Base-by-base conservation (phyloP, 2,888 invertebrate species). In the Epinotia ramella region DNA sequence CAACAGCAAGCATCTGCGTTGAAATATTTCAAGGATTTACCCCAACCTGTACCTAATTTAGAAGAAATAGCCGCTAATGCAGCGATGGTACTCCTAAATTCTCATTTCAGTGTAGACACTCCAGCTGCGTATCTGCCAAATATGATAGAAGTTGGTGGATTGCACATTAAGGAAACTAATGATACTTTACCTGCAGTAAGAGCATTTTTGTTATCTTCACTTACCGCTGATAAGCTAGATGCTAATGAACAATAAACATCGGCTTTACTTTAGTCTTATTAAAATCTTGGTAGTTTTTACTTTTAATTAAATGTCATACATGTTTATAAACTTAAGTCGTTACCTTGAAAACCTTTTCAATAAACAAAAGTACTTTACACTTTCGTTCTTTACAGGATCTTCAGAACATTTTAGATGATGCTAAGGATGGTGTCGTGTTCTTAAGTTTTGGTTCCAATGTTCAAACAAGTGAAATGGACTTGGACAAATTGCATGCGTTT, bases 101-200 rank as follows among this genome's bases (percentile, higher is more conserved):
- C 85, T 57, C 91, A 93, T 79, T 84, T 82, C 49, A 87, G 87
- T 76, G 78, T 87, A 49, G 84, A 84, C 62, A 81, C 82, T 49
- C 81, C 88, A 2, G 80, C 84, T 44, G 88, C 91, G 0, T 78
- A 86, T 12, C 84, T 90, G 9, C 92, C 92, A 0, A 90, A 89
- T 75, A 86, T 92, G 79, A 84, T 92, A 9, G 89, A 91, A 81
- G 87, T 94, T 67, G 92, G 90, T 20, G 92, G 94, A 9, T 87
- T 76, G 16, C 76, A 76, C 24, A 62, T 76, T 5, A 76, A 67
- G 33, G 76, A 76, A 63, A 67, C 76, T 5, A 72, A 72, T 24
- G 72, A 72, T 12, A 72, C 76, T 5, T 57, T 76, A 20, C 67
- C 76, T 40, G 5, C 33, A 66, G 76, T 76, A 18, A 24, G 72